phyloP scores from a whole-genome alignment of 2,113 vertebrate genomes.

The Clarias gariepinus region DNA sequence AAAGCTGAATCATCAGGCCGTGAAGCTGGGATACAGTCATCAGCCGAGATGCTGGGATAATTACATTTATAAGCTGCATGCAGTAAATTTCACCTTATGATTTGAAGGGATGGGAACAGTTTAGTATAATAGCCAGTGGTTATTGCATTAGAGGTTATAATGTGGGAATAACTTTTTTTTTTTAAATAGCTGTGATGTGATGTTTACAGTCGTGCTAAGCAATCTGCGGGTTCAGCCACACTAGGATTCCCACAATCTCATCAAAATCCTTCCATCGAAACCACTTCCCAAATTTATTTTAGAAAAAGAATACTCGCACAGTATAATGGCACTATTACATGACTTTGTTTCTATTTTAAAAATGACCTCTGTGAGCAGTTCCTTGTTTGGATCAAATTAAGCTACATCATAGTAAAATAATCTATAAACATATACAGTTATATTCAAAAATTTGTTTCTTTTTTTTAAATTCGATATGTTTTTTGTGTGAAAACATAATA shows the following conservation, averaged over 20 bases:
- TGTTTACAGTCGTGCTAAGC: not conserved
- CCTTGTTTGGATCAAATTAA: not conserved
- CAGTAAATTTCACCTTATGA: slow-evolving; percentile 31
- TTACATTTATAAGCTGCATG: slow-evolving; percentile 32
- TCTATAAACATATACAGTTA: not conserved
- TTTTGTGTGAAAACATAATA: no score
- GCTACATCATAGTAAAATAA: not conserved
- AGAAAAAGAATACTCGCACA: not conserved
- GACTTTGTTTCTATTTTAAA: not conserved
- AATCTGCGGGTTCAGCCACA: not conserved
- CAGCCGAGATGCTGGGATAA: slow-evolving; percentile 41
- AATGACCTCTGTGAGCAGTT: not conserved
- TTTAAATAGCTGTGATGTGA: no score
- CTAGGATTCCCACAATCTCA: not conserved
- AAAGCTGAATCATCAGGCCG: slow-evolving; percentile 35
- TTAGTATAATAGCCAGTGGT: slow-evolving; percentile 34
- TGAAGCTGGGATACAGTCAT: slow-evolving; percentile 47
- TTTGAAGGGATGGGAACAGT: slow-evolving; percentile 29
- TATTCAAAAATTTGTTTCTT: no score
- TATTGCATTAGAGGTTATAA: slow-evolving; percentile 19
- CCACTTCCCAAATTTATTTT: not conserved
- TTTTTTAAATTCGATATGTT: no score
- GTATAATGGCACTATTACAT: not conserved
- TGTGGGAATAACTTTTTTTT: not conserved
- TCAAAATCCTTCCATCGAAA: not conserved